Percentiles rank a stretch among this genome's conserved stretches.
Conservation (phyloP, 2,797 vertebrate species). For the Salmo trutta region DNA sequence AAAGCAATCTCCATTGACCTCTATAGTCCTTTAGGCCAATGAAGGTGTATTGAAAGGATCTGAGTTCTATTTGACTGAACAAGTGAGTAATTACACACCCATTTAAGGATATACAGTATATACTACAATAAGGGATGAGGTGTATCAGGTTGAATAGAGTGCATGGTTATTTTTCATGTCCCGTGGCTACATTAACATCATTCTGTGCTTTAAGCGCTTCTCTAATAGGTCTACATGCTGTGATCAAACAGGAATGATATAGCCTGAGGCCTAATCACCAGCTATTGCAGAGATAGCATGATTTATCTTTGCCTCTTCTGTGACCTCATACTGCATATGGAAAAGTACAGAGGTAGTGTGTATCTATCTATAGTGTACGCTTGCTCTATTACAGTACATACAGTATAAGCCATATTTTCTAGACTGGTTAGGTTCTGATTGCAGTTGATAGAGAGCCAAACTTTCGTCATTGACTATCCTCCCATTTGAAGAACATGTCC, state of each 20-base stretch:
- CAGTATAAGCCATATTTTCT: not conserved
- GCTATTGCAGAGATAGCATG: not conserved
- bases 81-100: not conserved
- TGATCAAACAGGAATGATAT: not conserved
- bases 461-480: not conserved
- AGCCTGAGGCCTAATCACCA: not conserved
- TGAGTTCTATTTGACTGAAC: not conserved
- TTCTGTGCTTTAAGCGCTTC: not conserved
- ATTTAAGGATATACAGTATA: not conserved
- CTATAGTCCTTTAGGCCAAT: not conserved
- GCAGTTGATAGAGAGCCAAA: not conserved
- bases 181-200: constrained; percentile 1
- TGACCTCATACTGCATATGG: not conserved
- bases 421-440: not conserved
- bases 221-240: constrained; percentile 6
- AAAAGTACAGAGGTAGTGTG: not conserved
- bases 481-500: not conserved
- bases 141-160: not conserved
- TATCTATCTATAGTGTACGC: not conserved
- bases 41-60: constrained; percentile 6
- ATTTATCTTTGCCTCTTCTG: not conserved
- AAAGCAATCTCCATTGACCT: constrained; percentile 21
- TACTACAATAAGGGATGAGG: not conserved
- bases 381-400: not conserved
- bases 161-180: not conserved